These are phyloP conservation scores for Stratiomys singularior DNA, from an alignment of 2,888 invertebrate genomes.

Conservation along the genomic window DNA sequence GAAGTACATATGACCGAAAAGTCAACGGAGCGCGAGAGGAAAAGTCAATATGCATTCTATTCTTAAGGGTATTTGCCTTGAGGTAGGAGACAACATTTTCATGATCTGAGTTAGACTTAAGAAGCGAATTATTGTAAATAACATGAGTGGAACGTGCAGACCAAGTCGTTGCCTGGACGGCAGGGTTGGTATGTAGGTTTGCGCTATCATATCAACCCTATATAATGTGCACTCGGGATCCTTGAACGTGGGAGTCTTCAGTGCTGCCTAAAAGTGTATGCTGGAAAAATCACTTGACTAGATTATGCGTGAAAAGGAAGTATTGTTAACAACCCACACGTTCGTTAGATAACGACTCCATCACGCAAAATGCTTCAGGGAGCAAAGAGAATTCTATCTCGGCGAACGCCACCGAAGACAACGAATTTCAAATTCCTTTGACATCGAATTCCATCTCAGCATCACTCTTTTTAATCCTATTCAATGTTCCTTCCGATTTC, in stretches of 20 bases:
- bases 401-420: background rate
- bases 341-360: background rate
- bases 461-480: background rate
- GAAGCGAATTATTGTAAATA: background rate
- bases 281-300: background rate
- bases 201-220: background rate
- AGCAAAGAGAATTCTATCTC: background rate
- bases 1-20: background rate
- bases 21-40: background rate
- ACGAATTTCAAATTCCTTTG: slow-evolving; percentile 4
- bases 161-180: background rate
- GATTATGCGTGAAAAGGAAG: background rate
- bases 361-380: background rate
- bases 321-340: background rate
- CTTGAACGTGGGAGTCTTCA: background rate
- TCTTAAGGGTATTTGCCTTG: background rate
- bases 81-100: background rate
- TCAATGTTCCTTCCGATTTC: background rate
- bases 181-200: background rate
- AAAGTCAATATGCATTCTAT: too few relatives aligned
- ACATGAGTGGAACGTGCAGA: background rate
- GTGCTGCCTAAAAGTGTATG: background rate
- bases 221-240: background rate
- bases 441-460: background rate
- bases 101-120: background rate